Percentiles rank a stretch among this genome's conserved stretches.
phyloP scores from a whole-genome alignment of 2,797 vertebrate genomes.

The Rhabdomys pumilio region DNA sequence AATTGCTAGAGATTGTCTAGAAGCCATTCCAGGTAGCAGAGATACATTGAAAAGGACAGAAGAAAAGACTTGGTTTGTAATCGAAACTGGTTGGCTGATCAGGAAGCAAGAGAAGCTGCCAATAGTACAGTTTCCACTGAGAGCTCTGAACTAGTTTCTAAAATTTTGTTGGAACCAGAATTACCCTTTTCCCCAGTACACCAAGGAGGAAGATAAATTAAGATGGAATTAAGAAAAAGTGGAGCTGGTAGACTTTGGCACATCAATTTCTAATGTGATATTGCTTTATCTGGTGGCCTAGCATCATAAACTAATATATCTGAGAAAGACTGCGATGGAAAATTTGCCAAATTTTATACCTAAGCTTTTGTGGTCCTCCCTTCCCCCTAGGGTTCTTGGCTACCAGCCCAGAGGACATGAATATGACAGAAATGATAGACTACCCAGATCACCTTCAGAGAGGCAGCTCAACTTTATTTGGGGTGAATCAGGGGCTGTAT shows the following conservation, averaged over 20 bases:
- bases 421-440: not conserved
- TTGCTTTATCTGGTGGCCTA: not conserved
- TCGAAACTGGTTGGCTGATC: not conserved
- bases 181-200: not conserved
- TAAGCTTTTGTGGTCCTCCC: not conserved
- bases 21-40: not conserved
- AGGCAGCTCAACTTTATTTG: not conserved
- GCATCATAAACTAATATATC: not conserved
- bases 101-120: not conserved
- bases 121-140: not conserved
- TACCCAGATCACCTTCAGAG: not conserved
- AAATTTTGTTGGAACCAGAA: not conserved
- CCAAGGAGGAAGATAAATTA: no score
- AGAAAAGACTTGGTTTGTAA: not conserved
- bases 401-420: not conserved
- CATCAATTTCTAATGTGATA: not conserved
- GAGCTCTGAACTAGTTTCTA: not conserved
- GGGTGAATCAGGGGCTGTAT: not conserved
- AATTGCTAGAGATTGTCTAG: not conserved
- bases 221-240: not conserved
- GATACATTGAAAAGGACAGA: not conserved
- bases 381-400: not conserved
- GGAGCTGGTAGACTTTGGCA: not conserved
- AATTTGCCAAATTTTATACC: not conserved
- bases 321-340: not conserved